These are phyloP conservation scores for Morone saxatilis DNA, from an alignment of 2,113 vertebrate species.

Conservation along the genomic window DNA sequence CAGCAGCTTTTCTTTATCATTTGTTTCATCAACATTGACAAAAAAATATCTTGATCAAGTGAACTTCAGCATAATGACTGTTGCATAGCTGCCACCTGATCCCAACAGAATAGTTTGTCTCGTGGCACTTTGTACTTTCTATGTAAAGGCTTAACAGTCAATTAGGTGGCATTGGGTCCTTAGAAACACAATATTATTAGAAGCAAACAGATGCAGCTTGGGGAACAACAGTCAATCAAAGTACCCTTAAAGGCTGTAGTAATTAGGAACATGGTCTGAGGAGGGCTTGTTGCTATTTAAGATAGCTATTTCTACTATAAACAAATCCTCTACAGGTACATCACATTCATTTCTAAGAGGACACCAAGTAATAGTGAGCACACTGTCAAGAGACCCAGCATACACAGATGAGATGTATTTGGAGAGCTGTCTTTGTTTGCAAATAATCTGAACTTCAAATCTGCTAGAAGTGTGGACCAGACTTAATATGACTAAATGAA, in stretches of 20 bases:
- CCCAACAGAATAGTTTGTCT: constrained; percentile 59
- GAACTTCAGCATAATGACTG: constrained; percentile 1
- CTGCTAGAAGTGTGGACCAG: neutral
- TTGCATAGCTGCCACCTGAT: constrained; percentile 17
- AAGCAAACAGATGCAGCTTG: constrained; percentile 74
- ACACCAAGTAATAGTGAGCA: constrained; percentile 26
- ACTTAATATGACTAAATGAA: neutral
- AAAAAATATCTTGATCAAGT: neutral
- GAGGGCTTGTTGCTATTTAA: constrained; percentile 56
- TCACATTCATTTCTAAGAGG: constrained; percentile 45
- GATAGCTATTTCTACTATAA: constrained; percentile 35
- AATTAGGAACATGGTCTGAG: constrained; percentile 53
- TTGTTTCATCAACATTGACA: neutral
- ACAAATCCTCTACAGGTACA: constrained; percentile 49
- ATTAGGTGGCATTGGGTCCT: constrained; percentile 56
- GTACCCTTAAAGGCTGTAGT: constrained; percentile 39
- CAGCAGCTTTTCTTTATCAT: neutral
- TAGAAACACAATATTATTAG: constrained; percentile 71
- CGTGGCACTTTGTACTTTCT: constrained; percentile 45
- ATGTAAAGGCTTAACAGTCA: constrained; percentile 70
- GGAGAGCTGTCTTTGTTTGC: neutral
- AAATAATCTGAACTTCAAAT: neutral
- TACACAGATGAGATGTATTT: neutral
- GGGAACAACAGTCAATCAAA: constrained; percentile 56
- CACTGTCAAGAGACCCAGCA: neutral